Evolutionary conservation across 2,888 invertebrate species (phyloP), one percentile per base, ranked within the genome.

Genomic region (Spodoptera exigua): DNA sequence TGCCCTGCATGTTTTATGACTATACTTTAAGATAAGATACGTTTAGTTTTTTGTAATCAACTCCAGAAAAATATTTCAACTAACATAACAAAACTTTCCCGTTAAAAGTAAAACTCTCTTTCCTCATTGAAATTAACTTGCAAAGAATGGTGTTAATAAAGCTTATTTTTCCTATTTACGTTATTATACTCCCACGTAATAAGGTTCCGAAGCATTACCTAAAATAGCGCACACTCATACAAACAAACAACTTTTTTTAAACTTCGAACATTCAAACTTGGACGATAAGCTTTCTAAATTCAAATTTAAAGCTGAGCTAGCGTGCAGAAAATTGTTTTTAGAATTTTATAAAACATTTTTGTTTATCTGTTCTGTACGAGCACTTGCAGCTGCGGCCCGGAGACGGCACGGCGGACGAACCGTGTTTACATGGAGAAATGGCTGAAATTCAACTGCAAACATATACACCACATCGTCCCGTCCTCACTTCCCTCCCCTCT

Each of bases 401-500:
- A 37, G 41, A 43, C 53, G 18, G 13, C 17, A 14, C 46, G 48
- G 57, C 59, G 54, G 58, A 59, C 62, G 54, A 67, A 66, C 66
- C 69, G 59, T 79, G 79, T 81, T 83, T 81, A 78, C 76, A 70
- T 55, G 53, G 61, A 70, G 73, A 78, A 80, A 81, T 79, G 71
- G 76, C 74, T 79, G 78, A 82, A 83, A 78, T 85, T 82, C 72
- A 74, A 76, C 75, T 75, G 73, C 76, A 82, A 80, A 81, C 66
- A 78, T 59, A 74, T 64, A 66, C 68, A 61, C 61, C 37, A 48
- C 46, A 39, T 27, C 18, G 46, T 14, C 32, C 53, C 44, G 37
- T 58, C 40, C 49, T 45, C 55, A 40, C 34, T n/a, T n/a, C n/a
- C n/a, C n/a, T n/a, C 16, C 49, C 43, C 47, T 51, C 52, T 49